phyloP scores from a whole-genome alignment of 1,140 invertebrate genomes.

The Drosophila arizonae region DNA sequence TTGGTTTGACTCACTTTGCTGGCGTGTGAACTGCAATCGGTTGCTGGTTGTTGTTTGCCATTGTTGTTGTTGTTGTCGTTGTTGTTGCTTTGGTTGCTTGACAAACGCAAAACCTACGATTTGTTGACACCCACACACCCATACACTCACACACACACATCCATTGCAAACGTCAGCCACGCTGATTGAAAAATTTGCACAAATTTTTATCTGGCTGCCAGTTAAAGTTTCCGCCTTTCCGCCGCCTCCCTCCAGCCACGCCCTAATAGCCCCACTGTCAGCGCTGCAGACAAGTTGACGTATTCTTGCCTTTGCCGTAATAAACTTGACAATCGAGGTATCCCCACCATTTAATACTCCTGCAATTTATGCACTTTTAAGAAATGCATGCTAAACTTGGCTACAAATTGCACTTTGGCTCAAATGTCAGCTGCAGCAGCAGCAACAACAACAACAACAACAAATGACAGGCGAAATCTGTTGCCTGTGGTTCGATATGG shows the following conservation, averaged over 20 bases:
- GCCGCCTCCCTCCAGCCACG: neutral
- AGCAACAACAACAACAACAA: slow-evolving; percentile 39
- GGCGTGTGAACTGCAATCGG: slow-evolving; percentile 57
- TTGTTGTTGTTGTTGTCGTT: slow-evolving; percentile 12
- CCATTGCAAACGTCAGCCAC: slow-evolving; percentile 11
- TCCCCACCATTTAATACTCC: slow-evolving; percentile 1
- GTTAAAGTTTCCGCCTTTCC: slow-evolving; percentile 19
- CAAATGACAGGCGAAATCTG: slow-evolving; percentile 3
- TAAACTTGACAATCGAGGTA: slow-evolving; percentile 53
- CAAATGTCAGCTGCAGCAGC: slow-evolving; percentile 33
- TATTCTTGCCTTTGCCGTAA: slow-evolving; percentile 47
- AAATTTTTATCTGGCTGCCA: slow-evolving; percentile 60
- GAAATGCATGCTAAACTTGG: slow-evolving; percentile 70
- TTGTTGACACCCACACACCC: slow-evolving; percentile 40
- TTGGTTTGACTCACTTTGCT: slow-evolving; percentile 66
- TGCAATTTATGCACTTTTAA: slow-evolving; percentile 68
- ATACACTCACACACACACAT: slow-evolving; percentile 5
- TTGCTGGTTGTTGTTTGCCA: slow-evolving; percentile 22
- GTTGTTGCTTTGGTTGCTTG: slow-evolving; percentile 37
- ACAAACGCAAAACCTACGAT: slow-evolving; percentile 56
- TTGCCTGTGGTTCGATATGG: slow-evolving; percentile 8
- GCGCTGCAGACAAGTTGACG: slow-evolving; percentile 36
- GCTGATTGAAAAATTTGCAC: slow-evolving; percentile 69
- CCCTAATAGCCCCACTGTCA: neutral
- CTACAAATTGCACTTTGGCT: slow-evolving; percentile 76